Base-by-base conservation (phyloP, 1,140 invertebrate species). In the Eurytemora carolleeae region DNA sequence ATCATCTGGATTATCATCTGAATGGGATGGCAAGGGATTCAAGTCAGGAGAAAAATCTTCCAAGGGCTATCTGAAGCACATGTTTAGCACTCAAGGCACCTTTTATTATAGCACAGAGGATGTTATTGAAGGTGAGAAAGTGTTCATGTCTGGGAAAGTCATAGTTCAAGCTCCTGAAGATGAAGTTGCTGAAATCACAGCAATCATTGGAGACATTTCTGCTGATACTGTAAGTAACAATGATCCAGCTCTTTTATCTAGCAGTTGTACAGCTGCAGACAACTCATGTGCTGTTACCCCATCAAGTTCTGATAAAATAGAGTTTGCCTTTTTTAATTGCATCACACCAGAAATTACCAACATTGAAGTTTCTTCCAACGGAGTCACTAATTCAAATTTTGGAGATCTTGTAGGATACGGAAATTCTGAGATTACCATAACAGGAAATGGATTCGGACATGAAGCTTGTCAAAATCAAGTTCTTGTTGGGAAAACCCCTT, bases 401-500 rank as follows among this genome's bases (percentile, higher is more conserved):
- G 31, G 31, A 44, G 31, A 44, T 44, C 31, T 44, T 12, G 31
- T 44, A 12, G 7, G 7, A 7, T 44, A 44, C n/a, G 31, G 31
- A 12, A 44, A 44, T 44, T 7, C 31, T 44, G 31, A 44, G 31
- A 12, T 44, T 7, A 44, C 7, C 7, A 44, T 44, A 44, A 12
- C 31, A 44, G 31, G 31, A 7, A 44, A 44, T 12, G 31, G 31
- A 44, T 44, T 44, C n/a, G 31, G 31, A 44, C 7, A 12, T 12
- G 7, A 7, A 44, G n/a, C 7, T n/a, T 44, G 31, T 44, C 31
- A 44, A 44, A 44, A 44, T 44, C n/a, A 12, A n/a, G 31, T 44
- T 44, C 7, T 12, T 7, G 22, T 64, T 3, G 64, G 64, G 3
- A 16, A 23, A 12, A 24, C 60, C 2, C 20, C 64, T n/a, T 64